Conservation (phyloP, 2,888 invertebrate genomes). For the Minunthozetes semirufus region DNA sequence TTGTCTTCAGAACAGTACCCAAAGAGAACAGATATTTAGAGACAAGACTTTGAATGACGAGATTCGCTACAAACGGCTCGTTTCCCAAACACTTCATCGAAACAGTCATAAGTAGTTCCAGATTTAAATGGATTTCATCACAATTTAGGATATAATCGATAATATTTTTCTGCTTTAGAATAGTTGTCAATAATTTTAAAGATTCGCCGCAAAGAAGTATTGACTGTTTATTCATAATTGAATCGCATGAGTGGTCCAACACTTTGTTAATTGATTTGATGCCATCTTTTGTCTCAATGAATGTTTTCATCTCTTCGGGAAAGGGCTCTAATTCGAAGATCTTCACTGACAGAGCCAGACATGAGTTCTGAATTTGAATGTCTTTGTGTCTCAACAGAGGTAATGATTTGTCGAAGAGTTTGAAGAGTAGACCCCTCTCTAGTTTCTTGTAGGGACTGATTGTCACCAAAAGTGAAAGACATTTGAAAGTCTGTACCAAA, state of each 20-base stretch:
- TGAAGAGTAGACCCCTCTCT: not conserved
- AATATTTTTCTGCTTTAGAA: slow-evolving; percentile 24
- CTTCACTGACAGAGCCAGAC: slow-evolving; percentile 23
- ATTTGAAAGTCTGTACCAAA: slow-evolving; percentile 13
- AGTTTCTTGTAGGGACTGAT: slow-evolving; percentile 33
- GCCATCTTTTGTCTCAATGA: not conserved
- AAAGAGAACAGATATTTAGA: slow-evolving; percentile 27
- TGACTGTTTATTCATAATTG: slow-evolving; percentile 12
- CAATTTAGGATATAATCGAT: slow-evolving; percentile 10
- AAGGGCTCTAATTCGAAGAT: slow-evolving; percentile 18
- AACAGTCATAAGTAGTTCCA: slow-evolving; percentile 3
- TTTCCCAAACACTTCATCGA: not conserved
- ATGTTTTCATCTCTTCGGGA: slow-evolving; percentile 4
- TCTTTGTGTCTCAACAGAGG: slow-evolving; percentile 30
- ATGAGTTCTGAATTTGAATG: slow-evolving; percentile 33
- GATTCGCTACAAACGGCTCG: slow-evolving; percentile 17
- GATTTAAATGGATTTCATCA: not conserved
- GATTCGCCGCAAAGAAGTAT: slow-evolving; percentile 33
- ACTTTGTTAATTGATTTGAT: slow-evolving; percentile 7
- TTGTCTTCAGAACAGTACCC: slow-evolving; percentile 15
- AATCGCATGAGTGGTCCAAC: slow-evolving; percentile 15
- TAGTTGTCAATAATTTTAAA: slow-evolving; percentile 28
- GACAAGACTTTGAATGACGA: slow-evolving; percentile 27
- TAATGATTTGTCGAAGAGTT: slow-evolving; percentile 27
- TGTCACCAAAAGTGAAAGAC: slow-evolving; percentile 17